Conservation (phyloP, 2,888 invertebrate genomes). For the Dryobotodes eremita region DNA sequence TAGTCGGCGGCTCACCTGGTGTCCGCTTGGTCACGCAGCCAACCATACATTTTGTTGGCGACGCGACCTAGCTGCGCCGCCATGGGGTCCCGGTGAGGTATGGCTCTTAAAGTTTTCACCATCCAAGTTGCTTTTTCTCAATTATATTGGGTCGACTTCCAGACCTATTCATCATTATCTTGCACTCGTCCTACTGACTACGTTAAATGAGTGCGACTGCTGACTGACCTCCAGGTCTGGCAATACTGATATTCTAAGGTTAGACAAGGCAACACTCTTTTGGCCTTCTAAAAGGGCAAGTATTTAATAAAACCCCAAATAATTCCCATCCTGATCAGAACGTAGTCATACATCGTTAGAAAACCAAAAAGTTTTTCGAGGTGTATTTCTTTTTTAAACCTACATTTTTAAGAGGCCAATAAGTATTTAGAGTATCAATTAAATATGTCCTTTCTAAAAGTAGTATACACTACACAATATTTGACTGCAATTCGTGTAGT, state of each 20-base stretch:
- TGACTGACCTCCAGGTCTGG: neutral
- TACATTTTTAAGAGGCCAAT: neutral
- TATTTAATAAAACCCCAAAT: neutral
- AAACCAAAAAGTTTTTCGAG: neutral
- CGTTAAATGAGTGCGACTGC: neutral
- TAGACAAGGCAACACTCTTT: neutral
- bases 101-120: neutral
- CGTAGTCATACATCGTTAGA: neutral
- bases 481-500: slow-evolving; percentile 20
- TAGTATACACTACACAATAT: slow-evolving; percentile 3
- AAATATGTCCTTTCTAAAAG: neutral
- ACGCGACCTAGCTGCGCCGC: too few relatives aligned
- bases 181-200: neutral
- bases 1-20: too few relatives aligned
- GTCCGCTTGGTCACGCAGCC: too few relatives aligned
- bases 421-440: neutral
- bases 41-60: too few relatives aligned
- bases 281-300: neutral
- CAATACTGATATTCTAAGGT: neutral
- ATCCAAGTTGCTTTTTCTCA: neutral
- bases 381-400: neutral
- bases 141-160: neutral
- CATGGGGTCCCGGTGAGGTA: too few relatives aligned
- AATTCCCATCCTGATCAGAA: neutral
- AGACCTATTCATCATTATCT: neutral